Evolutionary conservation across 2,888 invertebrate species (phyloP), one percentile per base, ranked within the genome.

Genomic region (Eupithecia dodoneata): DNA sequence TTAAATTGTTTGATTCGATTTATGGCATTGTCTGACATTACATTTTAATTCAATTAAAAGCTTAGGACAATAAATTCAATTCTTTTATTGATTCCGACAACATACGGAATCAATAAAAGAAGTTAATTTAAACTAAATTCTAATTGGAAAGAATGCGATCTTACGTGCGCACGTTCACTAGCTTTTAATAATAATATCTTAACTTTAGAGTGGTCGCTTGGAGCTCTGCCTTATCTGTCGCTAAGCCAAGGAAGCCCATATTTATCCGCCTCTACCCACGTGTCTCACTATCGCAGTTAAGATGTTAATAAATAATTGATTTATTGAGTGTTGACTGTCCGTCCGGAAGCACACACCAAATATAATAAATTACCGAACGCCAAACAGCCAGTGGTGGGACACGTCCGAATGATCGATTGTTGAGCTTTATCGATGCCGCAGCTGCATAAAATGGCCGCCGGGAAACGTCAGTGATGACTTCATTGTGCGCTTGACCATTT

Each of bases 241-340:
- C 47, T 30, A 12, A 59, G 42, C 71, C 49, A 44, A 70, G 70
- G 45, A n/a, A 45, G 69, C 69, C 45, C 67, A 45, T 67, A 67
- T 69, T 69, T 44, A 69, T 70, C 66, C 13, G 49, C 10, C 44
- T 66, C 80, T 79, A 81, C 82, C 80, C 81, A 79, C 83, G 80
- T 79, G 80, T 77, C 81, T 76, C 84, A 79, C 84, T 90, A 90
- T 89, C 90, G 75, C 73, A 82, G 87, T 85, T 85, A 85, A 90
- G 90, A 92, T 89, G 91, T 91, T 89, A 89, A 87, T 85, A 84
- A 88, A 84, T 94, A 93, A 93, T 93, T 93, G 94, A 93, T 94
- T 93, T 93, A 94, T 93, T 91, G 91, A 89, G 90, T 93, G 93
- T 93, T 92, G 93, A 93, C 93, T 86, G 89, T 90, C 89, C 87